A percentile compares a stretch with the other conserved stretches of the same genome.
phyloP scores from a whole-genome alignment of 2,888 invertebrate species.

The Drosophila pegasa region DNA sequence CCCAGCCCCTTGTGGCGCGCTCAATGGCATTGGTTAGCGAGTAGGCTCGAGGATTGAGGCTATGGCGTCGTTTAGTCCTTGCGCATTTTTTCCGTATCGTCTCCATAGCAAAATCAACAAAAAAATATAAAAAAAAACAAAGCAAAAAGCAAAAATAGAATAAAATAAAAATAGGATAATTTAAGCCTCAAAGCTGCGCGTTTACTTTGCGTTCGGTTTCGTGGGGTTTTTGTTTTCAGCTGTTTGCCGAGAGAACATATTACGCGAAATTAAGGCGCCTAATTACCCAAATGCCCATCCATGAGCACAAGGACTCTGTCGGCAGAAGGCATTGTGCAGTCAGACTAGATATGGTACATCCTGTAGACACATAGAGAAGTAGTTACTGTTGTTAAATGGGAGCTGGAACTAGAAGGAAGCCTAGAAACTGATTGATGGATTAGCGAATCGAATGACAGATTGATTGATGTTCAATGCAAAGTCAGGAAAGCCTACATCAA shows the following conservation, averaged over 20 bases:
- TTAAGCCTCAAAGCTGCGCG: slow-evolving; percentile 38
- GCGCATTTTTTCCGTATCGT: slow-evolving; percentile 55
- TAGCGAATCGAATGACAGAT: too few species aligned
- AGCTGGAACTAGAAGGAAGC: too few species aligned
- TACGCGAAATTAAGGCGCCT: slow-evolving; percentile 12
- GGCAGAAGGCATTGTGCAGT: not conserved
- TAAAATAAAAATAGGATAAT: slow-evolving; percentile 13
- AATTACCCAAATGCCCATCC: slow-evolving; percentile 58
- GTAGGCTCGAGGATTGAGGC: slow-evolving; percentile 28
- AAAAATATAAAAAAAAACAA: slow-evolving; percentile 12
- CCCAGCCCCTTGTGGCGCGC: slow-evolving; percentile 11
- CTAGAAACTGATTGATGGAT: too few species aligned
- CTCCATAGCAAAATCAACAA: slow-evolving; percentile 78
- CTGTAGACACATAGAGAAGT: too few species aligned
- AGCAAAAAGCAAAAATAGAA: not conserved
- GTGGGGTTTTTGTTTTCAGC: slow-evolving; percentile 15
- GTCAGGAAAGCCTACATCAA: too few species aligned
- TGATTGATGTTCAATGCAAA: too few species aligned
- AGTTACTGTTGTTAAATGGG: too few species aligned
- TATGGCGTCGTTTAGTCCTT: slow-evolving; percentile 51
- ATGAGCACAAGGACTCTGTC: slow-evolving; percentile 19
- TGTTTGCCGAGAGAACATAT: not conserved
- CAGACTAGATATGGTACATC: too few species aligned
- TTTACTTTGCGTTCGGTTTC: slow-evolving; percentile 25
- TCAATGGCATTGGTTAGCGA: slow-evolving; percentile 17